Conservation (phyloP, 2,113 vertebrate genomes). For the Fregata magnificens region DNA sequence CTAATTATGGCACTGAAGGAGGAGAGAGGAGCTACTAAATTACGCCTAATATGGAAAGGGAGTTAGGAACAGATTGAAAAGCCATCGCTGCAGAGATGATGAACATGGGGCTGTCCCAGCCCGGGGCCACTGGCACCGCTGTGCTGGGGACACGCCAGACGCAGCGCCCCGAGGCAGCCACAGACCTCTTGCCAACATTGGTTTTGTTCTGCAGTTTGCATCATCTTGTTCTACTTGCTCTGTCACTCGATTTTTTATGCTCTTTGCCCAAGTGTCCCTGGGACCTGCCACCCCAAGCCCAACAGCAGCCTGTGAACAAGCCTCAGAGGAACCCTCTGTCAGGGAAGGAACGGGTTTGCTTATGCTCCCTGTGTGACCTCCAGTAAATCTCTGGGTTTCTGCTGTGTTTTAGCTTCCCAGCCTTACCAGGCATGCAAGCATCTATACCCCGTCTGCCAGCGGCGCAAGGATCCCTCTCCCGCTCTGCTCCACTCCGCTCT, state of each 20-base stretch:
- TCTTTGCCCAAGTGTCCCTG: not conserved
- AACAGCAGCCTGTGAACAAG: not conserved
- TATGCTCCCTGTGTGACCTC: not conserved
- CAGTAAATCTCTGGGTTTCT: not conserved
- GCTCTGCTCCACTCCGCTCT: rapidly evolving
- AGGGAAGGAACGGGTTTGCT: not conserved
- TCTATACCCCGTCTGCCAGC: rapidly evolving
- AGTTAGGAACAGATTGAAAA: not conserved
- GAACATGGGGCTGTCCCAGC: not conserved
- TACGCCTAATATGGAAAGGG: not conserved
- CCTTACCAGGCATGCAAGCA: not conserved
- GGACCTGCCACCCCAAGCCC: not conserved
- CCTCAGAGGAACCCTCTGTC: not conserved
- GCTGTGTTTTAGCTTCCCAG: not conserved
- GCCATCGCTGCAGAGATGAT: not conserved
- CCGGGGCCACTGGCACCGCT: not conserved
- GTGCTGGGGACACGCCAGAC: not conserved
- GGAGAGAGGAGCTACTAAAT: not conserved
- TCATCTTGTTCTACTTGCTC: not conserved
- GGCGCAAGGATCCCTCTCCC: not conserved
- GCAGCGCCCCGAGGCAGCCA: not conserved
- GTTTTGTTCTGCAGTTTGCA: not conserved
- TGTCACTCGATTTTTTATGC: rapidly evolving
- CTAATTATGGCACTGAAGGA: not conserved
- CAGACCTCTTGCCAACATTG: not conserved